Evolutionary conservation across 2,888 invertebrate genomes (phyloP), one percentile per base, ranked within the genome.

Genomic region (Xestia sexstrigata): DNA sequence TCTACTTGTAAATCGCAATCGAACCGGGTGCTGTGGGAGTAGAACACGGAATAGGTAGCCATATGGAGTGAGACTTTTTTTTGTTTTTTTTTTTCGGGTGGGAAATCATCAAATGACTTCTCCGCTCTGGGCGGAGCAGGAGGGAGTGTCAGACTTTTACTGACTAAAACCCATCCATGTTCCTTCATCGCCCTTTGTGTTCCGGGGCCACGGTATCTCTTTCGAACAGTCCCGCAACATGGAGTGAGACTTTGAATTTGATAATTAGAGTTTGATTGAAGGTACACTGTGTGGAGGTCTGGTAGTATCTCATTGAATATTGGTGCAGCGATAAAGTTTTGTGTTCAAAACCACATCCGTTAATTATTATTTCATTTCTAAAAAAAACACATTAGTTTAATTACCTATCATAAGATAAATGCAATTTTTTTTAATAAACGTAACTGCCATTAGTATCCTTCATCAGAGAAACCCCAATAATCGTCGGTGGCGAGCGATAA

Each of bases 11-110:
- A 92, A 93, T 91, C 83, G 91, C 89, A 89, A 90, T 91, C 83
- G 88, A 84, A 85, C 86, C 89, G 83, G 88, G 88, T 87, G 85
- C 88, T 81, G 93, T 94, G 92, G 93, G 93, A 92, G 91, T 90
- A 88, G 85, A 86, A 86, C 88, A 84, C 84, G 88, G 89, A 90
- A 87, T 73, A 79, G 26, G 49, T 68, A 68, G 1, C 26, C 11
- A 20, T 5, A 49, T 63, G 63, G 45, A 79, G 52, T 35, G 6
- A 17, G 23, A 49, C 17, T n/a, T n/a, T n/a, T n/a, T n/a, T n/a
- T n/a, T n/a, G n/a, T n/a, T n/a, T n/a, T n/a, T n/a, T n/a, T n/a
- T n/a, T n/a, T n/a, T n/a, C n/a, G n/a, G n/a, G n/a, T n/a, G n/a
- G n/a, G n/a, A n/a, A n/a, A n/a, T n/a, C n/a, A n/a, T n/a, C n/a